Evolutionary conservation across 2,113 vertebrate species (phyloP).

Genomic region (Atrichornis clamosus): DNA sequence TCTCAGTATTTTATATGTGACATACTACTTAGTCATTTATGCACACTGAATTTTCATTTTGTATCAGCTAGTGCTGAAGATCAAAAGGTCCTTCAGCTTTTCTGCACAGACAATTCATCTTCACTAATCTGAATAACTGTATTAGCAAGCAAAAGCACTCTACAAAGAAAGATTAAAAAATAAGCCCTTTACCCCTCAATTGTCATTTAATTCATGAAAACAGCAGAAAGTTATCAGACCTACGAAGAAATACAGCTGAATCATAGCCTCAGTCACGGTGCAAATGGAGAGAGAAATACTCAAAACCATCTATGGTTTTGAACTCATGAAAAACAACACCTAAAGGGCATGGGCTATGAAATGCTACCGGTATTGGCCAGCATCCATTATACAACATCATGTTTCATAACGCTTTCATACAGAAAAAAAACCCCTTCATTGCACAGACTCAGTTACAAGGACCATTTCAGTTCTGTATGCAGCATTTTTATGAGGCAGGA

Average conservation of each 20-base stretch:
- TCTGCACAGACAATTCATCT: neutral
- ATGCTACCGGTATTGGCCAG: neutral
- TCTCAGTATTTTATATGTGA: neutral
- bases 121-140: neutral
- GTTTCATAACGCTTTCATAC: neutral
- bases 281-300: neutral
- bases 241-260: neutral
- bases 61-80: neutral
- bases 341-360: neutral
- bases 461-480: neutral
- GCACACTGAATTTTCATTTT: neutral
- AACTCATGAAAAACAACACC: neutral
- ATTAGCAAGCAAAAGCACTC: neutral
- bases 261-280: neutral
- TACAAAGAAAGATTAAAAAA: neutral
- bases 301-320: neutral
- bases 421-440: neutral
- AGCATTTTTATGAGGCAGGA: neutral
- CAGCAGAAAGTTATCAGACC: neutral
- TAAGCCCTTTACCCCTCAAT: neutral
- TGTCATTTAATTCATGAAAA: neutral
- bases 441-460: neutral
- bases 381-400: neutral
- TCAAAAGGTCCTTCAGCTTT: neutral
- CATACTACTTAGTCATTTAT: neutral